Evolutionary conservation across 2,797 vertebrate genomes (phyloP).

Genomic region (Amniataba percoides): DNA sequence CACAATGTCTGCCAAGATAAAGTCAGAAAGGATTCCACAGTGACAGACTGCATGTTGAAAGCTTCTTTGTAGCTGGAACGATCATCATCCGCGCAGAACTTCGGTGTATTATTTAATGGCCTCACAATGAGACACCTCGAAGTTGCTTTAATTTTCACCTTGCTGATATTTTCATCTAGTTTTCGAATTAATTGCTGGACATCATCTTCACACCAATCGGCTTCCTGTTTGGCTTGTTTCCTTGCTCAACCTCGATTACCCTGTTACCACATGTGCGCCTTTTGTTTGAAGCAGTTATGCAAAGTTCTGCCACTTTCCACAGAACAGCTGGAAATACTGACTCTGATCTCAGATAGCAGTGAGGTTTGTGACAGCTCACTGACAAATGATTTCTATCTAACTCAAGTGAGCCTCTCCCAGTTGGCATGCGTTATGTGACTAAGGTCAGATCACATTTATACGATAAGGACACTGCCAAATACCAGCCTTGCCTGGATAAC

Average conservation of each 20-base stretch:
- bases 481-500: slow-evolving; percentile 25
- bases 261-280: slow-evolving; percentile 38
- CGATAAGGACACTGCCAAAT: slow-evolving; percentile 57
- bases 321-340: slow-evolving; percentile 20
- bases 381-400: slow-evolving; percentile 44
- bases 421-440: slow-evolving; percentile 31
- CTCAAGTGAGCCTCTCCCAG: slow-evolving; percentile 33
- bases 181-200: neutral
- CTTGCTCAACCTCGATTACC: slow-evolving; percentile 1
- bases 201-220: neutral
- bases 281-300: neutral
- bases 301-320: slow-evolving; percentile 30
- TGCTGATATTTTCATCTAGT: neutral
- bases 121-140: neutral
- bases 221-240: slow-evolving; percentile 47
- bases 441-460: slow-evolving; percentile 41
- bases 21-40: slow-evolving; percentile 37
- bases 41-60: slow-evolving; percentile 35
- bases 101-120: neutral
- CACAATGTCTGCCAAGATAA: slow-evolving; percentile 54
- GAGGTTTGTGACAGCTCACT: slow-evolving; percentile 36
- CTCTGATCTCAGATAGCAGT: slow-evolving; percentile 17
- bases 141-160: neutral
- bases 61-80: slow-evolving; percentile 4
- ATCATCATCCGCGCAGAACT: neutral